Conservation (phyloP, 2,113 vertebrate genomes). For the Terrapene triunguis region DNA sequence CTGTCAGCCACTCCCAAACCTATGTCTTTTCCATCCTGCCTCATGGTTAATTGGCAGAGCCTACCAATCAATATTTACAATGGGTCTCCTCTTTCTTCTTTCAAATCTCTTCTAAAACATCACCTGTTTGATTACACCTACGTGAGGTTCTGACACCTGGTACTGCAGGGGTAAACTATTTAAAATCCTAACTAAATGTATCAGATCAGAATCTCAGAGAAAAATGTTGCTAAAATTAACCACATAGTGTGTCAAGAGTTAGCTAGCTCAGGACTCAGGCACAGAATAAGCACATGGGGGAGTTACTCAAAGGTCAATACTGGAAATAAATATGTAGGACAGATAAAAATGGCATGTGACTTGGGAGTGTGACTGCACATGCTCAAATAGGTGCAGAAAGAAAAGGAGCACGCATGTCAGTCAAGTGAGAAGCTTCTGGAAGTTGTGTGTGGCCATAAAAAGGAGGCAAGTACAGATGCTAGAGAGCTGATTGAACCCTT, state of each 20-base stretch:
- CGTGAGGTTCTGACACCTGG: conserved; percentile 41
- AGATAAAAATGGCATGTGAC: not conserved
- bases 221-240: not conserved
- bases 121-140: conserved; percentile 54
- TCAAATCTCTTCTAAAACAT: conserved; percentile 51
- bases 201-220: not conserved
- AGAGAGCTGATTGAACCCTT: not conserved
- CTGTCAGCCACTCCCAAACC: not conserved
- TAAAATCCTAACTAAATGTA: not conserved
- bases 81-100: conserved; percentile 38
- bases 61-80: conserved; percentile 61
- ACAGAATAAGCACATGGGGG: not conserved
- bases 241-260: not conserved
- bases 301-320: not conserved
- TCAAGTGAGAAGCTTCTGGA: not conserved
- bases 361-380: not conserved
- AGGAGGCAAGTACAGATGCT: no score
- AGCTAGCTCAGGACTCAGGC: not conserved
- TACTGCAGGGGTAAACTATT: conserved; percentile 31
- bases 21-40: not conserved
- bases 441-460: accelerated
- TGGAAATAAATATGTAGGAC: not conserved
- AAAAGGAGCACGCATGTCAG: accelerated
- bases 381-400: not conserved
- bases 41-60: not conserved